These are phyloP conservation scores for Mormyrus iriodes DNA, from an alignment of 2,113 vertebrate species.

Conservation along the genomic window DNA sequence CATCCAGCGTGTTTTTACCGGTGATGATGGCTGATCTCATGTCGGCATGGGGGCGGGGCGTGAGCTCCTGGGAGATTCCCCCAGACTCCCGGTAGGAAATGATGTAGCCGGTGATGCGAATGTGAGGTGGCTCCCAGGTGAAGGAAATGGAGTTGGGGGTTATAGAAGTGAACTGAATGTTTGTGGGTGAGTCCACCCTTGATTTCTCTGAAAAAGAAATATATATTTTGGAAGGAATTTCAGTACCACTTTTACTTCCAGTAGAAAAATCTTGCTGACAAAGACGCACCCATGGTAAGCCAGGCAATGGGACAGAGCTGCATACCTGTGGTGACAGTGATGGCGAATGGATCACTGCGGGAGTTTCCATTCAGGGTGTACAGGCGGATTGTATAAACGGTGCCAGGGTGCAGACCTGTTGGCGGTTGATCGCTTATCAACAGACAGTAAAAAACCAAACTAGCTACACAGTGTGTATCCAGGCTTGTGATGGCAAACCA, in stretches of 20 bases:
- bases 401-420: conserved; percentile 84
- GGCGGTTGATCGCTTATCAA: background rate
- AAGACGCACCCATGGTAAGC: background rate
- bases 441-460: background rate
- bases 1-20: conserved; percentile 53
- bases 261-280: background rate
- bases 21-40: conserved; percentile 71
- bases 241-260: background rate
- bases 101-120: conserved; percentile 84
- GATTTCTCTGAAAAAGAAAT: conserved; percentile 52
- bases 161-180: conserved; percentile 81
- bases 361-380: conserved; percentile 83
- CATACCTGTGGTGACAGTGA: conserved; percentile 85
- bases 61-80: conserved; percentile 65
- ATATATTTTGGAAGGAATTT: background rate
- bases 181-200: conserved; percentile 80
- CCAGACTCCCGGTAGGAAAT: conserved; percentile 80
- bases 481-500: background rate
- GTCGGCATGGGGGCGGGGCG: conserved; percentile 69
- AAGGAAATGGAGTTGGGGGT: conserved; percentile 74
- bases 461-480: background rate
- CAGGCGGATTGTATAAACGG: conserved; percentile 82
- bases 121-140: conserved; percentile 81
- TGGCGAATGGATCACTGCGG: conserved; percentile 79
- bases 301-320: background rate